These are phyloP conservation scores for Pelodytes ibericus DNA, from an alignment of 2,797 vertebrate genomes.

Conservation along the genomic window DNA sequence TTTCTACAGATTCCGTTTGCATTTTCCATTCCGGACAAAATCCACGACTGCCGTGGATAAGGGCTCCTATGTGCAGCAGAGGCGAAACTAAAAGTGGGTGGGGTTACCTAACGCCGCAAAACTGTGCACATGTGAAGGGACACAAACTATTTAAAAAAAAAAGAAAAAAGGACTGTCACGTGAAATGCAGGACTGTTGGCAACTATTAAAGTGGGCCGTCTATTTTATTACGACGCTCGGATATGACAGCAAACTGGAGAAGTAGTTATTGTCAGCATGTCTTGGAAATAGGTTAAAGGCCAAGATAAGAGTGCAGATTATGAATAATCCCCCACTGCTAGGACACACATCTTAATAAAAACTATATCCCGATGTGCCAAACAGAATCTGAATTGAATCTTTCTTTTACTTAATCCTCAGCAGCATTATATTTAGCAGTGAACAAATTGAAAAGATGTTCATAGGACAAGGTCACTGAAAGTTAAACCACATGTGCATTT, in stretches of 20 bases:
- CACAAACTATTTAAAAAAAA: too few species aligned
- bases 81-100: too few species aligned
- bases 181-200: too few species aligned
- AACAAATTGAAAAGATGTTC: slow-evolving; percentile 59
- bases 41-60: too few species aligned
- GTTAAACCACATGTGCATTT: slow-evolving; percentile 65
- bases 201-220: too few species aligned
- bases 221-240: too few species aligned
- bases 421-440: slow-evolving; percentile 61
- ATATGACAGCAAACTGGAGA: slow-evolving; percentile 21
- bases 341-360: slow-evolving; percentile 20
- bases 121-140: too few species aligned
- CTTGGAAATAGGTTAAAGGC: slow-evolving; percentile 1
- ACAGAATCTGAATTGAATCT: slow-evolving; percentile 51
- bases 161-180: too few species aligned
- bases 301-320: slow-evolving; percentile 7
- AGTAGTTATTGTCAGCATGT: neutral
- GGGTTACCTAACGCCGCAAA: too few species aligned
- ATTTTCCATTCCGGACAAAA: too few species aligned
- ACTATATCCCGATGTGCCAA: slow-evolving; percentile 42
- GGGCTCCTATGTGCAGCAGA: too few species aligned
- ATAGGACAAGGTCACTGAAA: slow-evolving; percentile 60
- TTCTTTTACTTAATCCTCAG: slow-evolving; percentile 56
- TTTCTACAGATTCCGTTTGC: too few species aligned
- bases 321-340: slow-evolving; percentile 6